Evolutionary conservation across 1,140 invertebrate genomes (phyloP), one percentile per base, ranked within the genome.

Genomic region (Solenopsis invicta): DNA sequence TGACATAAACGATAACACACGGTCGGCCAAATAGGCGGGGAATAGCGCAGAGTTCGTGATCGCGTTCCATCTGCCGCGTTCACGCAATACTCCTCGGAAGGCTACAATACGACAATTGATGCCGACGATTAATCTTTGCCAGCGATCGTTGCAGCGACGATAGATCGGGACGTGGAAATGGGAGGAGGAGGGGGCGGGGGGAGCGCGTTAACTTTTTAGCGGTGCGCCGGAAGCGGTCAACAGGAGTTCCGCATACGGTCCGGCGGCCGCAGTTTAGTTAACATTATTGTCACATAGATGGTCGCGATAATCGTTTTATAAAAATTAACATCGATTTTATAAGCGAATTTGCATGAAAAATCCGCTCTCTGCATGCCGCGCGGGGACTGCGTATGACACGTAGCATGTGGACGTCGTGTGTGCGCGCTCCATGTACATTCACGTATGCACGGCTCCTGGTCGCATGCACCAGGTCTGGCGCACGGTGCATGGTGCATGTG

Each of bases 321-420:
- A 92, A 90, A 93, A 93, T 93, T 92, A 93, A 89, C 92, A 89
- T 93, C 92, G 91, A 93, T 93, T 93, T 93, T 90, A 92, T 88
- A 88, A 90, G 78, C 81, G 87, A 89, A 93, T 93, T 93, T 93
- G 92, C 91, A 93, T 91, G 92, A 93, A 93, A 93, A 93, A 93
- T 91, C 89, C 59, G 16, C 54, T 54, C 78, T 34, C 86, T 61
- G 71, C 64, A 48, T 64, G 72, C 61, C 75, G 66, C 37, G 50
- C 24, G 67, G 37, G 13, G 71, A 78, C 75, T 85, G 64, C 56
- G 64, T 77, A 72, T 64, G 85, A 59, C 87, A 81, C 85, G 85
- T 81, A 86, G 29, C n/a, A 52, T 18, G 48, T 13, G 48, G 48
- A 48, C 48, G 48, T 0, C 9, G 48, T 13, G 48, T 10, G 59